phyloP scores from a whole-genome alignment of 1,140 invertebrate genomes.

The Drosophila sulfurigaster region DNA sequence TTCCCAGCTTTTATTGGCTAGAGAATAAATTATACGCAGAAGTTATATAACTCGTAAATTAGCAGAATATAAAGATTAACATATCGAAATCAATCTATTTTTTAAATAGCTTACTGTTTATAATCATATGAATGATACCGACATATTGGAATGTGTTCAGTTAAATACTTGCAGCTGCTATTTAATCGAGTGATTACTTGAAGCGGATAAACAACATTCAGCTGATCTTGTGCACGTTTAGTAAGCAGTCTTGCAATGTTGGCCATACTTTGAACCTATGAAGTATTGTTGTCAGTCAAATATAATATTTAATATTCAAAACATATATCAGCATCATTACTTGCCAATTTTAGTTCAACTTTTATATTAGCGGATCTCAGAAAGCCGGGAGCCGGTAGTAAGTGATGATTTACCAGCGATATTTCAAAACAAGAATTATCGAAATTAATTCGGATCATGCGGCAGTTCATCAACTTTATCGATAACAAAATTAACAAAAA shows the following conservation, averaged over 20 bases:
- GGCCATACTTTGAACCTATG: slow-evolving; percentile 54
- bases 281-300: not conserved
- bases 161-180: slow-evolving; percentile 37
- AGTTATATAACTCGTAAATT: slow-evolving; percentile 45
- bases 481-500: too few relatives aligned
- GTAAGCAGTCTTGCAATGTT: slow-evolving; percentile 76
- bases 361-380: too few relatives aligned
- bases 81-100: not conserved
- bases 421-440: too few relatives aligned
- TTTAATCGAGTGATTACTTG: slow-evolving; percentile 64
- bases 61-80: not conserved
- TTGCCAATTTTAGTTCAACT: not conserved
- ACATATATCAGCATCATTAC: not conserved
- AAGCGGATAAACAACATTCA: slow-evolving; percentile 31
- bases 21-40: slow-evolving; percentile 45
- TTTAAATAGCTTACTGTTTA: too few relatives aligned
- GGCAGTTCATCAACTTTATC: too few relatives aligned
- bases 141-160: too few relatives aligned
- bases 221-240: slow-evolving; percentile 55
- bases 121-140: too few relatives aligned
- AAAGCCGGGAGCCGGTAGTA: too few relatives aligned
- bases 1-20: slow-evolving; percentile 86
- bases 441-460: too few relatives aligned
- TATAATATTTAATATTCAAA: not conserved
- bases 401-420: too few relatives aligned